These are phyloP conservation scores for Synergus umbraculus DNA, from an alignment of 2,888 invertebrate species.

Conservation along the genomic window DNA sequence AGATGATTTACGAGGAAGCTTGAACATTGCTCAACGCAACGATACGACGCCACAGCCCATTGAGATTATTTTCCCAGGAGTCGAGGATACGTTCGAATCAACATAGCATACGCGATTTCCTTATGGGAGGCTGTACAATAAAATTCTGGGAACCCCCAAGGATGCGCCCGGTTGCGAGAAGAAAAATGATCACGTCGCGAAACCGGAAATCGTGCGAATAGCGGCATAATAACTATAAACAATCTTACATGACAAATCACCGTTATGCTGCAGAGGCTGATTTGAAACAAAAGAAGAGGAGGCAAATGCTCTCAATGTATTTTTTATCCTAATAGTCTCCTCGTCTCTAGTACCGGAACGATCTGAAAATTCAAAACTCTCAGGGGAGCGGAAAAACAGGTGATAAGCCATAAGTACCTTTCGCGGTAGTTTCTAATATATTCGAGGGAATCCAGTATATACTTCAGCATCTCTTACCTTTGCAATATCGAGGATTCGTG, in stretches of 20 bases:
- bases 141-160: constrained; percentile 29
- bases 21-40: constrained; percentile 25
- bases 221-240: background rate
- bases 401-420: constrained; percentile 3
- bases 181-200: constrained; percentile 42
- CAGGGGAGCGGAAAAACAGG: constrained; percentile 22
- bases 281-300: background rate
- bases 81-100: constrained; percentile 6
- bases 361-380: background rate
- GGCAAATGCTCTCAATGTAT: background rate
- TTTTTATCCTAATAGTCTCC: background rate
- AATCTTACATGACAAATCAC: background rate
- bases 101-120: constrained; percentile 46
- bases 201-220: background rate
- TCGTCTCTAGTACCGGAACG: background rate
- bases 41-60: background rate
- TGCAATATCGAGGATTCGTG: constrained; percentile 13
- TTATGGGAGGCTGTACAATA: constrained; percentile 40
- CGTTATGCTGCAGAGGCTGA: background rate
- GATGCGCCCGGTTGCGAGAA: constrained; percentile 33
- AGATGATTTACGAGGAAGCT: constrained; percentile 33
- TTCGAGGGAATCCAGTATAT: constrained; percentile 53
- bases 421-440: constrained; percentile 41
- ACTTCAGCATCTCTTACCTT: constrained; percentile 21
- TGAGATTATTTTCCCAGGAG: constrained; percentile 37